Evolutionary conservation across 2,113 vertebrate species (phyloP).

Genomic region (Globicephala melas): DNA sequence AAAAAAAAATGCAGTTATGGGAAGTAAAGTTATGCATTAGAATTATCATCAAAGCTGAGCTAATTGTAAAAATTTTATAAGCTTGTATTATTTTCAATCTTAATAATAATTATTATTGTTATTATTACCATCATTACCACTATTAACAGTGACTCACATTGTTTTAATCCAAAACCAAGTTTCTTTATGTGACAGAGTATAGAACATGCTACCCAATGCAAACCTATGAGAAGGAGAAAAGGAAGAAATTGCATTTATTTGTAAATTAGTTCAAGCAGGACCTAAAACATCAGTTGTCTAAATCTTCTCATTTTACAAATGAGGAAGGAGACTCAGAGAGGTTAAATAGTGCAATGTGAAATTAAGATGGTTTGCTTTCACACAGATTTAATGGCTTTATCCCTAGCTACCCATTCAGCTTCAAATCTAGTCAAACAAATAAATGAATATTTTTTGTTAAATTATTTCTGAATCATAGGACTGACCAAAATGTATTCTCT

Average conservation of each 20-base stretch:
- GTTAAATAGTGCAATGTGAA: conserved; percentile 12
- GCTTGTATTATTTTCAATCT: background rate
- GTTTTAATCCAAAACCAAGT: background rate
- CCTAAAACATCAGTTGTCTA: background rate
- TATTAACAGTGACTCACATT: background rate
- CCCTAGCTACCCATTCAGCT: background rate
- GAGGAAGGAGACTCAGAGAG: background rate
- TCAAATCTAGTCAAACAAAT: conserved; percentile 20
- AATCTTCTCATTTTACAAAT: background rate
- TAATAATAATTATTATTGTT: background rate
- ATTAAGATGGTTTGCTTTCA: background rate
- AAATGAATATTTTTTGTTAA: background rate
- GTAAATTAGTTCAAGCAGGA: background rate
- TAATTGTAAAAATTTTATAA: background rate
- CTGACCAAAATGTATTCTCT: background rate
- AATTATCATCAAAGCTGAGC: conserved; percentile 17
- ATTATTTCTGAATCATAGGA: background rate
- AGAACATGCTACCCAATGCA: background rate
- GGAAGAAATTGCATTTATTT: background rate
- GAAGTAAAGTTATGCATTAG: background rate
- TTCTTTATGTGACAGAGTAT: background rate
- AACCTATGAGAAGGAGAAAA: background rate
- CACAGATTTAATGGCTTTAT: background rate
- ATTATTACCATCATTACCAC: background rate
- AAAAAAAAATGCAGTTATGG: background rate